Conservation (phyloP, 2,113 vertebrate genomes). For the Plotosus lineatus region DNA sequence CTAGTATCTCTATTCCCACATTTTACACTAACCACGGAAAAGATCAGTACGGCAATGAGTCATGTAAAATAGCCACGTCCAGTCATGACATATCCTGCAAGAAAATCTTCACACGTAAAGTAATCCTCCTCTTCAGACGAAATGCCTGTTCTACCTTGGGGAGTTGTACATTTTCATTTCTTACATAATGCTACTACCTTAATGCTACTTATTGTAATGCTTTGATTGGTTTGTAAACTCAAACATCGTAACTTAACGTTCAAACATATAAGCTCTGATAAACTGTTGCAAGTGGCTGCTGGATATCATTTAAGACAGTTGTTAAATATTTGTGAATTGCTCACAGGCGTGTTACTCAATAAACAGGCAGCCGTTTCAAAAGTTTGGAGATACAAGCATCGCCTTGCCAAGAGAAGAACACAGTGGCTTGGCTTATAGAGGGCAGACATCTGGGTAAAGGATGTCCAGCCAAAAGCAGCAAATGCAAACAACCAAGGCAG, state of each 20-base stretch:
- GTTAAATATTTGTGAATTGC: constrained; percentile 43
- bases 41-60: not conserved
- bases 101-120: not conserved
- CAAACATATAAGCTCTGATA: not conserved
- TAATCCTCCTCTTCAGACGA: not conserved
- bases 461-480: constrained; percentile 47
- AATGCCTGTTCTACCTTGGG: not conserved
- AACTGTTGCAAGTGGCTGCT: not conserved
- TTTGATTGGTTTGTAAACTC: not conserved
- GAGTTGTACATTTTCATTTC: not conserved
- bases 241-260: not conserved
- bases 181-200: not conserved
- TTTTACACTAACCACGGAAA: not conserved
- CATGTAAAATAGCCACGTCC: not conserved
- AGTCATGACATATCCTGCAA: not conserved
- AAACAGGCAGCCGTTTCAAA: constrained; percentile 56
- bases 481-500: constrained; percentile 53
- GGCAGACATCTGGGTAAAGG: constrained; percentile 57
- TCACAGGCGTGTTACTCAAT: constrained; percentile 57
- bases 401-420: constrained; percentile 62
- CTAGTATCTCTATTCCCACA: not conserved
- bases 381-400: constrained; percentile 52
- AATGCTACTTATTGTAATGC: not conserved
- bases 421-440: constrained; percentile 63
- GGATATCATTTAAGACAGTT: constrained; percentile 37